Percentiles rank a stretch among this genome's conserved stretches.
Conservation (phyloP, 1,140 invertebrate species). For the Leptonema lineaticorne region DNA sequence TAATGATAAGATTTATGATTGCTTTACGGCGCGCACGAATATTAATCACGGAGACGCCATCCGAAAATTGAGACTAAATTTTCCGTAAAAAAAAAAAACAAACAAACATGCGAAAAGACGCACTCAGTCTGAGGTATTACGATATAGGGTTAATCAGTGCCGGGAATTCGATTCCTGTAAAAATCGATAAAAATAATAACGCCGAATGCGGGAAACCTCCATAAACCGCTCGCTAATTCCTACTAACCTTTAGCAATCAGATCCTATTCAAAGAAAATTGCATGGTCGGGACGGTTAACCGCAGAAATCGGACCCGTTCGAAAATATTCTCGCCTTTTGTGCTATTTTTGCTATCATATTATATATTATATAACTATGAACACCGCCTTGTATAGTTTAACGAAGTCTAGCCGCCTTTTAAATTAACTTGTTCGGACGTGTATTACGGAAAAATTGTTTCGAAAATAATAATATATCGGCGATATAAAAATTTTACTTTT, state of each 20-base stretch:
- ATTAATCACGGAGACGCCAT: conserved; percentile 41
- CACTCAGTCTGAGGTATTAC: not conserved
- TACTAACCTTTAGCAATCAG: conserved; percentile 29
- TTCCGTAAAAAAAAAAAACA: too few species aligned
- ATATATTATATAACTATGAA: too few species aligned
- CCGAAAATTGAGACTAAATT: too few species aligned
- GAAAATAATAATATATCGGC: too few species aligned
- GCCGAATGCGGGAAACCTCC: conserved; percentile 25
- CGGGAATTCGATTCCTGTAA: too few species aligned
- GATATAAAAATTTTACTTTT: too few species aligned
- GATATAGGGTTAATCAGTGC: not conserved
- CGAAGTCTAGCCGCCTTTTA: too few species aligned
- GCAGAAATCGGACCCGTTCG: conserved; percentile 3
- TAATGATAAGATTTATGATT: conserved; percentile 44
- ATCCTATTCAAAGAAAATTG: conserved; percentile 32
- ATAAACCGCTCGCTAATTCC: conserved; percentile 26
- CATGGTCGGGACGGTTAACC: not conserved
- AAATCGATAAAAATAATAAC: conserved; percentile 26
- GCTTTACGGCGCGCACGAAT: conserved; percentile 42
- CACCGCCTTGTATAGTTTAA: too few species aligned
- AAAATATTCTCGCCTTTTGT: not conserved
- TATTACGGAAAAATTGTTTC: too few species aligned
- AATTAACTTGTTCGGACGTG: too few species aligned
- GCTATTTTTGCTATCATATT: too few species aligned
- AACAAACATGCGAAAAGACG: too few species aligned